phyloP scores from a whole-genome alignment of 1,140 invertebrate genomes.

The Platyura marginata region DNA sequence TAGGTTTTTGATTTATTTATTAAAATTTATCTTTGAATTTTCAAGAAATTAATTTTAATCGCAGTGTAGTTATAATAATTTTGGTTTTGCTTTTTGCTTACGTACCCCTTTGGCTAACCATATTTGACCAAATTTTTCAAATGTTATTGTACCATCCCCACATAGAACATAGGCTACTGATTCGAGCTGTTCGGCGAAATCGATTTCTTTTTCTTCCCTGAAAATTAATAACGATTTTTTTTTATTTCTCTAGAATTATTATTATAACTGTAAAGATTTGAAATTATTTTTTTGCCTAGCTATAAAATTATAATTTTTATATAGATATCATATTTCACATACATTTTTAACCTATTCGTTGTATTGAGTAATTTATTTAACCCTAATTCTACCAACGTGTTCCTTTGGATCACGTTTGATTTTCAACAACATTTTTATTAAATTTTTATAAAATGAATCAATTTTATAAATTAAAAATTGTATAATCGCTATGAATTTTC shows the following conservation, averaged over 20 bases:
- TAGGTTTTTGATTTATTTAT: too few relatives aligned
- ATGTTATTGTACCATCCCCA: constrained; percentile 47
- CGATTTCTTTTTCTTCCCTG: constrained; percentile 64
- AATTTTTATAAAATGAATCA: too few relatives aligned
- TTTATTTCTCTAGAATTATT: background rate
- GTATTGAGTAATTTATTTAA: background rate
- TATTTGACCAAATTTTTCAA: constrained; percentile 52
- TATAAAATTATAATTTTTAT: background rate
- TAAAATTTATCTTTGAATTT: too few relatives aligned
- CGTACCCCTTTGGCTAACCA: constrained; percentile 65
- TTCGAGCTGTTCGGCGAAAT: constrained; percentile 66
- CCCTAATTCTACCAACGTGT: too few relatives aligned
- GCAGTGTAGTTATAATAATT: too few relatives aligned
- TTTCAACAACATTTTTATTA: too few relatives aligned
- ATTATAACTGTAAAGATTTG: background rate
- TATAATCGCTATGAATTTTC: too few relatives aligned
- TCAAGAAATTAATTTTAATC: too few relatives aligned
- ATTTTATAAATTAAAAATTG: too few relatives aligned
- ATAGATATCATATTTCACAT: background rate
- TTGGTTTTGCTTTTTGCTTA: too few relatives aligned
- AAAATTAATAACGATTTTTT: constrained; percentile 5
- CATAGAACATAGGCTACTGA: constrained; percentile 67
- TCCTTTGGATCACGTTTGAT: too few relatives aligned
- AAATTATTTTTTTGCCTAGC: background rate
- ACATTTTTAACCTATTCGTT: background rate